These are phyloP conservation scores for Lontra canadensis DNA, from an alignment of 2,113 vertebrate genomes.

Conservation along the genomic window DNA sequence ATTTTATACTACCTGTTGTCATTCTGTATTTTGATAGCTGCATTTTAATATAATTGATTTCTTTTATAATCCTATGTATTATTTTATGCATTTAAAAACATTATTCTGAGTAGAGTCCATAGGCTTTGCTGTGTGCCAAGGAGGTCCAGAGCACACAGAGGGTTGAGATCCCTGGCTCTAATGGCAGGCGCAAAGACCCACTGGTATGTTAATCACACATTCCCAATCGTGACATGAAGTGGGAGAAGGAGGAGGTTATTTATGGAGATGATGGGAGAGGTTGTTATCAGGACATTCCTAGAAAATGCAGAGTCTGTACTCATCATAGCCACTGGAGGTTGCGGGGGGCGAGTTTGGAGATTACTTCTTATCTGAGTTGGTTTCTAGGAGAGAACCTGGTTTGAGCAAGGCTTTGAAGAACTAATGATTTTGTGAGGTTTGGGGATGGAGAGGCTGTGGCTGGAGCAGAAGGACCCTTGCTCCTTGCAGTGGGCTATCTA, in stretches of 20 bases:
- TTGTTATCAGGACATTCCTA: neutral
- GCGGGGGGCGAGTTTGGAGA: neutral
- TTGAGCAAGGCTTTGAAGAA: neutral
- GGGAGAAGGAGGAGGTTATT: neutral
- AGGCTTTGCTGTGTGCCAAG: neutral
- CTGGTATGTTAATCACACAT: neutral
- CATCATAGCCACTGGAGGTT: neutral
- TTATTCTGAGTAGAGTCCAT: neutral
- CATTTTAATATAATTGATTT: neutral
- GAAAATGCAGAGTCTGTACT: neutral
- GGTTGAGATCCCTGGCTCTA: neutral
- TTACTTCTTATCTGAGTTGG: neutral
- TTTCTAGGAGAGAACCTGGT: neutral
- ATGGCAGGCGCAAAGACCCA: neutral
- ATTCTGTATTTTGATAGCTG: neutral
- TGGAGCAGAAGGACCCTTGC: neutral
- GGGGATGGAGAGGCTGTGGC: neutral
- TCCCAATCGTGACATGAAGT: neutral
- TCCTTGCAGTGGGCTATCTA: neutral
- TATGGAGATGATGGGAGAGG: neutral
- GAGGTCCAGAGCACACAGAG: neutral
- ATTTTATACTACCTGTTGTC: neutral
- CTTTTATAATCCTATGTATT: neutral
- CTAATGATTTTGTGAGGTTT: neutral
- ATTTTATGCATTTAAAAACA: neutral